Percentiles rank a stretch among this genome's conserved stretches.
Evolutionary conservation across 2,888 invertebrate genomes (phyloP).

Genomic region (Drosophila hamatofila): DNA sequence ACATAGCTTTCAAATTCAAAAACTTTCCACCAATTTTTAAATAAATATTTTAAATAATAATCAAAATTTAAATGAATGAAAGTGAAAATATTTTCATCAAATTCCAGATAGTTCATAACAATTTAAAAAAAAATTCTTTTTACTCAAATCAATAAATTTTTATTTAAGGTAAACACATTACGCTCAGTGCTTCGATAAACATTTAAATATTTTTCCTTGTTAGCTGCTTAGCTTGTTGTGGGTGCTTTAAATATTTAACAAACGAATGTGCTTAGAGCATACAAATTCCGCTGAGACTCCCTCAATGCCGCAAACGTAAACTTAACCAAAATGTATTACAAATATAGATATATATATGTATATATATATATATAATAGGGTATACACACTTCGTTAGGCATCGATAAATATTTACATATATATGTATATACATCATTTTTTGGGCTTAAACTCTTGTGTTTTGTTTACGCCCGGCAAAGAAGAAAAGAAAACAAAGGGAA

Average conservation of each 20-base stretch:
- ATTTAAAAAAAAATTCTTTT: too few relatives aligned
- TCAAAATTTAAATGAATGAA: background rate
- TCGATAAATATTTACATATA: conserved; percentile 14
- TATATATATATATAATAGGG: background rate
- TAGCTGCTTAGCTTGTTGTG: background rate
- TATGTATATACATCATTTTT: background rate
- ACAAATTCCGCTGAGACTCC: background rate
- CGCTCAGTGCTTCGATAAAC: background rate
- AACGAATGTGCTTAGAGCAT: background rate
- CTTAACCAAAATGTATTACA: background rate
- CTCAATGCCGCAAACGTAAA: background rate
- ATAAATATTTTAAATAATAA: background rate
- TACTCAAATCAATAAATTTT: background rate
- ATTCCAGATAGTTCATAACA: too few relatives aligned
- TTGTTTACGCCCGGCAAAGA: conserved; percentile 16
- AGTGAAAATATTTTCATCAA: too few relatives aligned
- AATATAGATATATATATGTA: background rate
- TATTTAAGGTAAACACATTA: background rate
- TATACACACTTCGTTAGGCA: conserved; percentile 6
- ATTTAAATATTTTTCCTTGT: conserved; percentile 1
- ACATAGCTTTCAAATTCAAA: too few relatives aligned
- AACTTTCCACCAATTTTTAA: background rate
- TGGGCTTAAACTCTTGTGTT: conserved; percentile 14
- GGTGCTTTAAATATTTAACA: background rate
- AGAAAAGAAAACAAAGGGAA: conserved; percentile 17